Base-by-base conservation (phyloP, 1,140 invertebrate species). In the Lepidostoma basale region DNA sequence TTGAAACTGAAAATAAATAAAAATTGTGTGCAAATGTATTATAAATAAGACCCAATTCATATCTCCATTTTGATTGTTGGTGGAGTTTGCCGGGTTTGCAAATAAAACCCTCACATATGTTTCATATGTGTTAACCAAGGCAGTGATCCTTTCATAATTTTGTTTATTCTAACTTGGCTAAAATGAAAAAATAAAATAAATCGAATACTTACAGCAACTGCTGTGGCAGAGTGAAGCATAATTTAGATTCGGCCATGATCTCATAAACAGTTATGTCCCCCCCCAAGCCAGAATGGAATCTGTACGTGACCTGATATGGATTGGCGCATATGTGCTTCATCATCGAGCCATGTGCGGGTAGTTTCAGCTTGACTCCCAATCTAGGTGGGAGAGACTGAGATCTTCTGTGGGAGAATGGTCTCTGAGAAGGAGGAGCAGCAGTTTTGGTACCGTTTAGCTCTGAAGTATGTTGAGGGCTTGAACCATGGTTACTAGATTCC, bases 251-350 rank as follows among this genome's bases (percentile, higher is more conserved):
- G 0, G 93, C 90, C 92, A 98, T 94, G 63, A 94, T 90, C 82
- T 98, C 96, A 75, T 96, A 91, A 2, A 97, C 93, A 62, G 92
- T 92, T 42, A 98, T 94, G 79, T 97, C 93, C 3, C 93, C 92
- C 2, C 93, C 92, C 4, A 95, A 83, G 3, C 92, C 92, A 0
- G 94, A 96, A 77, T 97, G 94, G 80, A 97, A 94, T 47, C 94
- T 87, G 76, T 96, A 98, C 0, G 95, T 95, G 70, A 91, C 88
- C 67, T 93, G 86, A 65, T 87, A 86, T 39, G 91, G 87, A 76
- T 94, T 92, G 4, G 88, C 86, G 77, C 91, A 94, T 22, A 94
- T 82, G 42, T 89, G 82, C 74, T 89, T 89, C 45, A 86, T 67
- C 10, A 83, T 65, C 20, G 59, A 78, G 0, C 77, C 76, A 56